Conservation (phyloP, 2,113 vertebrate genomes). For the Pelecanus crispus region DNA sequence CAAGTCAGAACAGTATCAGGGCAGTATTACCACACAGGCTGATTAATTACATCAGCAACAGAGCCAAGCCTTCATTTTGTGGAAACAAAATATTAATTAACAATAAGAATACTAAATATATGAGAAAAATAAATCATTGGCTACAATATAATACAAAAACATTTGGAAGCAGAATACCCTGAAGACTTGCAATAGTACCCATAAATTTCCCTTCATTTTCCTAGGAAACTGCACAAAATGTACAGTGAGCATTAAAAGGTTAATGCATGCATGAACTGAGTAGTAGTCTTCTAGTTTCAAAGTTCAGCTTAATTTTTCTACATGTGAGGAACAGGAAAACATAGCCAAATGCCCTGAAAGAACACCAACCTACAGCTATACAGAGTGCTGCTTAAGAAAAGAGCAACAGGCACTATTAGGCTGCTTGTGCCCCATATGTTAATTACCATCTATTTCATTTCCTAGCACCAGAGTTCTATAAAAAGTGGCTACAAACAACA, state of each 20-base stretch:
- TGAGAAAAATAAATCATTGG: background rate
- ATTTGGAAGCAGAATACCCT: background rate
- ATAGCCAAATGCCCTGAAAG: background rate
- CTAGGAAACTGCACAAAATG: background rate
- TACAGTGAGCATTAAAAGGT: conserved; percentile 1
- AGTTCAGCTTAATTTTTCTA: background rate
- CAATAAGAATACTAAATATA: background rate
- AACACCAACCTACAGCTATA: background rate
- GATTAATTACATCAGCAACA: background rate
- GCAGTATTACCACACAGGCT: background rate
- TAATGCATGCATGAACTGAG: background rate
- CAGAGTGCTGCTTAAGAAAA: background rate
- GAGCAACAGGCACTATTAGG: conserved; percentile 52
- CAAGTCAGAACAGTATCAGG: background rate
- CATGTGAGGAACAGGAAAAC: background rate
- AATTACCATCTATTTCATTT: conserved; percentile 23
- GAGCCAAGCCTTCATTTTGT: background rate
- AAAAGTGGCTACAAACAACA: background rate
- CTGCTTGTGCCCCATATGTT: background rate
- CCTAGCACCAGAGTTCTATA: background rate
- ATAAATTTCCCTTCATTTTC: background rate
- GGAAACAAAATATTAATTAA: background rate
- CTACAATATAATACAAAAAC: background rate
- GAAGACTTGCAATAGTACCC: background rate
- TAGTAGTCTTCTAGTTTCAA: background rate